These are phyloP conservation scores for Crematogaster levior DNA, from an alignment of 2,888 invertebrate genomes.

Conservation along the genomic window DNA sequence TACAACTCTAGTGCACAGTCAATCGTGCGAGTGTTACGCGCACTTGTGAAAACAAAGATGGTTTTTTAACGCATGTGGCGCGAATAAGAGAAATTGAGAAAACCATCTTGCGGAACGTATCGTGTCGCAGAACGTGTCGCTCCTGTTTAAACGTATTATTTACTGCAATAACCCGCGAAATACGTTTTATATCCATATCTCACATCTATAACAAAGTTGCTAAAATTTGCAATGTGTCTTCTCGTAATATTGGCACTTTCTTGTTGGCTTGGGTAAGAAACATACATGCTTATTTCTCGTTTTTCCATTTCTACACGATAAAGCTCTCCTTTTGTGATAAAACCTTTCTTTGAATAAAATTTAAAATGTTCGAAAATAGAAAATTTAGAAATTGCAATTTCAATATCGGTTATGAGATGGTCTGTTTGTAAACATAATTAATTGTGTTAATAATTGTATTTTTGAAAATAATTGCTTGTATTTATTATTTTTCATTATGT, in stretches of 20 bases:
- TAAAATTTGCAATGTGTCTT: neutral
- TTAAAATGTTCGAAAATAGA: neutral
- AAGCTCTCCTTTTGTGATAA: neutral
- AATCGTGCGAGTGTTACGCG: neutral
- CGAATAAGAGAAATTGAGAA: neutral
- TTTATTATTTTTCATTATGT: neutral
- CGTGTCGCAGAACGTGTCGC: neutral
- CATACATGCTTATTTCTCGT: too few species aligned
- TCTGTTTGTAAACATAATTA: neutral
- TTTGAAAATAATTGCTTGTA: neutral
- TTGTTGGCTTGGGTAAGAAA: slow-evolving; percentile 18
- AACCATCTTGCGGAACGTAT: neutral
- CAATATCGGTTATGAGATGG: neutral
- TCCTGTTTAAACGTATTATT: neutral
- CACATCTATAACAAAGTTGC: neutral
- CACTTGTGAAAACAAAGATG: neutral
- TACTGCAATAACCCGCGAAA: neutral
- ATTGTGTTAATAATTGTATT: neutral
- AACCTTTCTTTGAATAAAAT: neutral
- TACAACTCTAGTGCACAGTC: neutral
- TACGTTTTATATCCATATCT: neutral
- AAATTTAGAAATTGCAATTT: neutral
- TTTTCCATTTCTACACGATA: neutral
- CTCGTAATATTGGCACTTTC: neutral
- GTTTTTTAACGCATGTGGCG: neutral